Conservation (phyloP, 2,113 vertebrate species). For the Engystomops pustulosus region DNA sequence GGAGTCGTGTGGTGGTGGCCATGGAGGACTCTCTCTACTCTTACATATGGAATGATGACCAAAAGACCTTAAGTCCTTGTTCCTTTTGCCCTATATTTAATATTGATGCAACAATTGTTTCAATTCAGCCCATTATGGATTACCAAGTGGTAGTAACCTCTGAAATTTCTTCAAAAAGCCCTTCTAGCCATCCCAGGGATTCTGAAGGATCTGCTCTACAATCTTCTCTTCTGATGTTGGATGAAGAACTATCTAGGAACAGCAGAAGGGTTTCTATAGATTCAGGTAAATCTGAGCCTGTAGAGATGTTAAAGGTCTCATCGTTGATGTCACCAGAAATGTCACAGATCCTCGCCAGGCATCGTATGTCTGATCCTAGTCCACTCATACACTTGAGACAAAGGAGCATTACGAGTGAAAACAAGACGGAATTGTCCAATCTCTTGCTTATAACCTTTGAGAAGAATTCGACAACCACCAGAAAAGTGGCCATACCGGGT, state of each 20-base stretch:
- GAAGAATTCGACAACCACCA: constrained; percentile 80
- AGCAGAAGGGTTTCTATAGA: constrained; percentile 72
- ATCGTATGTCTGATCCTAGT: constrained; percentile 77
- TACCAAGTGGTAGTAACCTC: constrained; percentile 86
- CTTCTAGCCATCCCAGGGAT: constrained; percentile 83
- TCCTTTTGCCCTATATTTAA: constrained; percentile 86
- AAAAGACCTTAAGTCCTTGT: constrained; percentile 82
- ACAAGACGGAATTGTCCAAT: constrained; percentile 88
- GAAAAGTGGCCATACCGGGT: constrained; percentile 88
- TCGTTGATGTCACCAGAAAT: constrained; percentile 80
- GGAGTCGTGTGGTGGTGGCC: constrained; percentile 86
- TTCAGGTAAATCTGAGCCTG: constrained; percentile 68
- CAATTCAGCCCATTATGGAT: constrained; percentile 78
- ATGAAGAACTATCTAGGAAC: constrained; percentile 69
- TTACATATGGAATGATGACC: constrained; percentile 90
- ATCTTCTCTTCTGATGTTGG: constrained; percentile 62
- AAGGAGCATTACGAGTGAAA: constrained; percentile 80
- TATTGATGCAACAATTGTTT: constrained; percentile 82
- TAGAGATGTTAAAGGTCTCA: constrained; percentile 69
- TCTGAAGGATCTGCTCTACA: constrained; percentile 73
- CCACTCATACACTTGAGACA: constrained; percentile 81
- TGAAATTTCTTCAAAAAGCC: constrained; percentile 86
- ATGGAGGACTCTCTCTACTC: constrained; percentile 86
- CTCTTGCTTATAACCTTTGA: constrained; percentile 90
- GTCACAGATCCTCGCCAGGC: constrained; percentile 81